Base-by-base conservation (phyloP, 2,888 invertebrate genomes). In the Volucella bombylans region DNA sequence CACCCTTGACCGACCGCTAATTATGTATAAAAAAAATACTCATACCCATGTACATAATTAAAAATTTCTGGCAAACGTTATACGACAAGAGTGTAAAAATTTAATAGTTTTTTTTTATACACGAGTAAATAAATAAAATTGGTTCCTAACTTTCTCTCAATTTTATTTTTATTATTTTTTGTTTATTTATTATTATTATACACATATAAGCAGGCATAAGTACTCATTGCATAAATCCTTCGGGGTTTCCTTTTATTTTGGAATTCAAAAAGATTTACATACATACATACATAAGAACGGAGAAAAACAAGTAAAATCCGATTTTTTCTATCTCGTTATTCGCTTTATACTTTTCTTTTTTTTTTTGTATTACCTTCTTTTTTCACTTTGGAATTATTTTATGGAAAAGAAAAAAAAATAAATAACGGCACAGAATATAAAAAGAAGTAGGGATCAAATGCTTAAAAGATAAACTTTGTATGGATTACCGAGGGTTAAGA, bases 381-480 rank as follows among this genome's bases (percentile, higher is more conserved):
- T 61, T 55, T 72, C 54, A 55, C 64, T 65, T 73, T 57, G 15
- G 38, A n/a, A 57, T 31, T 65, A 49, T 57, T 50, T 41, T 23
- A 62, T 72, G 45, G 62, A 45, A 54, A 23, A 73, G 41, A 41
- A 14, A 49, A 50, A 50, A 11, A 55, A 49, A 41, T 49, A 74
- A 15, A 57, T 18, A 50, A 50, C 41, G 59, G 43, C 23, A 64
- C 47, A 47, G 38, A n/a, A 41, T 15, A 62, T 50, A 43, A 79
- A 65, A 74, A 69, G 43, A 71, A 69, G 52, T 69, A 64, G 41
- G 71, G 85, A 85, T 85, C 81, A 85, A 81, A 72, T 81, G 39
- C 85, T 85, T 85, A 85, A 76, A 67, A 69, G 68, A 76, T 83
- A 81, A 76, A 72, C 71, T 71, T 80, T 80, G 69, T 71, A 57